Conservation (phyloP, 2,797 vertebrate species). For the Brachymystax lenok region DNA sequence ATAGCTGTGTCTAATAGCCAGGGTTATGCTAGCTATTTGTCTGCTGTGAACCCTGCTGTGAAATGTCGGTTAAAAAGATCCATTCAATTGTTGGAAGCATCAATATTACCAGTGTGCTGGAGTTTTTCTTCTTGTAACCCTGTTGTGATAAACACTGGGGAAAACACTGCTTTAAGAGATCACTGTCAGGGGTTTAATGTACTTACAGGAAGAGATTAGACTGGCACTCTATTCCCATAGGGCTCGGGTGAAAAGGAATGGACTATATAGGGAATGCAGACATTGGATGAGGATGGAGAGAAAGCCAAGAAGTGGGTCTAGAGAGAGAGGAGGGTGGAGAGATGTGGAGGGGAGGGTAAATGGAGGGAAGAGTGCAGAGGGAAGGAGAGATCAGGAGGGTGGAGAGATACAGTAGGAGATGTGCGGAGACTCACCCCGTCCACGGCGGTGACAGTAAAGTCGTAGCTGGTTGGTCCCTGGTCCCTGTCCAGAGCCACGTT, state of each 20-base stretch:
- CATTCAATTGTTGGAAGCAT: background rate
- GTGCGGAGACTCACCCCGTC: conserved; percentile 86
- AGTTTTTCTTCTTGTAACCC: background rate
- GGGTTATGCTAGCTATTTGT: no score
- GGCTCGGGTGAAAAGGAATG: no score
- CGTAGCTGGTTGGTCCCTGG: conserved; percentile 84
- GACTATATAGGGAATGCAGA: no score
- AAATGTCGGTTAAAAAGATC: background rate
- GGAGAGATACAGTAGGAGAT: conserved; percentile 19
- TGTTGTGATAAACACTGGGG: no score
- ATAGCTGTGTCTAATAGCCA: no score
- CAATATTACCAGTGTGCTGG: background rate
- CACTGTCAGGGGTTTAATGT: no score
- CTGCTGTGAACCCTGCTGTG: background rate
- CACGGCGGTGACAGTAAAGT: conserved; percentile 90
- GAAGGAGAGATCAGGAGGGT: background rate
- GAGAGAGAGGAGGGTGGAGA: background rate
- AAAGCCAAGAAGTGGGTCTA: no score
- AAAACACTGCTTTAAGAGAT: no score
- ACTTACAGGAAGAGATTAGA: no score
- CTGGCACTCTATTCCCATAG: no score
- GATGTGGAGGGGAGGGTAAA: background rate
- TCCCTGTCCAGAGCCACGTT: conserved; percentile 85
- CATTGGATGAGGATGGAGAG: no score
- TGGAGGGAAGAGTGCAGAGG: background rate